A percentile compares a stretch with the other conserved stretches of the same genome.
Evolutionary conservation across 1,140 invertebrate species (phyloP).

Genomic region (Neodiprion virginianus): DNA sequence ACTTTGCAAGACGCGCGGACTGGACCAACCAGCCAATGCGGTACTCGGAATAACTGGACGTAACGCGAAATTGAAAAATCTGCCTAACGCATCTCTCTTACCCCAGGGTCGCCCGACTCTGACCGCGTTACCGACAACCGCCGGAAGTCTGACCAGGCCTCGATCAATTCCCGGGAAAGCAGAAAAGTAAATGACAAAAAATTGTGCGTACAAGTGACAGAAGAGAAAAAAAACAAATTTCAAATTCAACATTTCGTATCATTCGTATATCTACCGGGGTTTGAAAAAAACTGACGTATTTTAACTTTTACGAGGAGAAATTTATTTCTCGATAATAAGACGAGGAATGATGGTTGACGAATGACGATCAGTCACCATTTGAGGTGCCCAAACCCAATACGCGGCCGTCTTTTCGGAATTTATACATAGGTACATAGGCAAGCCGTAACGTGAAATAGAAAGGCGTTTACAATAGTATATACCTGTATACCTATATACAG

Average conservation of each 20-base stretch:
- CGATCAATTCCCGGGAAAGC: neutral
- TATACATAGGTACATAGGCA: no score
- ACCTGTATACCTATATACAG: neutral
- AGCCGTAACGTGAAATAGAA: no score
- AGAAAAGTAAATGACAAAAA: neutral
- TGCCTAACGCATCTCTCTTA: constrained; percentile 2
- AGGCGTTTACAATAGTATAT: neutral
- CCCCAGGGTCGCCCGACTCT: no score
- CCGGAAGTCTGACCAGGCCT: neutral
- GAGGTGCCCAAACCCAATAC: no score
- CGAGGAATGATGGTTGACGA: no score
- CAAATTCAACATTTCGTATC: neutral
- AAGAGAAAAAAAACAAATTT: neutral
- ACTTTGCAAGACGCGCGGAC: constrained; percentile 47
- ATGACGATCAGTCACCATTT: no score
- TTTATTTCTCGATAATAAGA: no score
- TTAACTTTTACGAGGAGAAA: no score
- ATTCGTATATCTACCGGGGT: no score
- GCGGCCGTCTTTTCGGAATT: no score
- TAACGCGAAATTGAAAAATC: constrained; percentile 62
- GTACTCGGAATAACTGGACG: constrained; percentile 38
- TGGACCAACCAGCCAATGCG: constrained; percentile 18
- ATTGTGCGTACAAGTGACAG: neutral
- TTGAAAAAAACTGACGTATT: no score
- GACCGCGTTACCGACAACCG: no score